These are phyloP conservation scores for Oreonectes daqikongensis DNA, from an alignment of 2,797 vertebrate genomes.

Conservation along the genomic window DNA sequence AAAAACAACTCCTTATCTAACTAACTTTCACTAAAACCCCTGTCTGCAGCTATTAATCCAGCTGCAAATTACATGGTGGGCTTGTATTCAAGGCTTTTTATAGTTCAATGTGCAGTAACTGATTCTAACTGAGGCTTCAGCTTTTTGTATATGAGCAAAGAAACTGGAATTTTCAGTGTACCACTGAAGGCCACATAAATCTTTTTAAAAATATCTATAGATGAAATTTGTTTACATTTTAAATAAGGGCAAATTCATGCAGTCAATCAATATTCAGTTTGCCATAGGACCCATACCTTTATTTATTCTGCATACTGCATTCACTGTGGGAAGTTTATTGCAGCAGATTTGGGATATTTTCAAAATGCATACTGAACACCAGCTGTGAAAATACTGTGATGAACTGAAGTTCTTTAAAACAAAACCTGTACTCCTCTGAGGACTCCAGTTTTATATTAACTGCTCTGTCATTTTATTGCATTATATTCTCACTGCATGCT, in stretches of 20 bases:
- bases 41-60: slow-evolving; percentile 35
- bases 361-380: slow-evolving; percentile 9
- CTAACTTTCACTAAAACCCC: slow-evolving; percentile 58
- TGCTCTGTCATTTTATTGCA: slow-evolving; percentile 38
- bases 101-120: slow-evolving; percentile 36
- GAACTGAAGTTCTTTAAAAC: slow-evolving; percentile 18
- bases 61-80: slow-evolving; percentile 40
- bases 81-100: slow-evolving; percentile 28
- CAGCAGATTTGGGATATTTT: slow-evolving; percentile 32
- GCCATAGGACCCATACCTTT: background rate
- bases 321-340: slow-evolving; percentile 21
- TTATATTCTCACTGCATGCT: slow-evolving; percentile 40
- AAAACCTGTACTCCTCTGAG: slow-evolving; percentile 28
- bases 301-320: slow-evolving; percentile 30
- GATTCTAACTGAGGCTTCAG: slow-evolving; percentile 23
- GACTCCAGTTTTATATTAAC: slow-evolving; percentile 50
- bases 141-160: slow-evolving; percentile 39
- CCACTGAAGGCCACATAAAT: background rate
- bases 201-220: background rate
- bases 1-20: slow-evolving; percentile 77
- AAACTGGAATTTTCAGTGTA: slow-evolving; percentile 50
- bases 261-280: background rate
- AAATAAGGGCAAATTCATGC: background rate
- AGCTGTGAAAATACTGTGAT: slow-evolving; percentile 26
- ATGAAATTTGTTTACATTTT: background rate